Percentiles rank a stretch among this genome's conserved stretches.
These are phyloP conservation scores for Sebastes cheni DNA, from an alignment of 2,797 vertebrate genomes.

Conservation along the genomic window DNA sequence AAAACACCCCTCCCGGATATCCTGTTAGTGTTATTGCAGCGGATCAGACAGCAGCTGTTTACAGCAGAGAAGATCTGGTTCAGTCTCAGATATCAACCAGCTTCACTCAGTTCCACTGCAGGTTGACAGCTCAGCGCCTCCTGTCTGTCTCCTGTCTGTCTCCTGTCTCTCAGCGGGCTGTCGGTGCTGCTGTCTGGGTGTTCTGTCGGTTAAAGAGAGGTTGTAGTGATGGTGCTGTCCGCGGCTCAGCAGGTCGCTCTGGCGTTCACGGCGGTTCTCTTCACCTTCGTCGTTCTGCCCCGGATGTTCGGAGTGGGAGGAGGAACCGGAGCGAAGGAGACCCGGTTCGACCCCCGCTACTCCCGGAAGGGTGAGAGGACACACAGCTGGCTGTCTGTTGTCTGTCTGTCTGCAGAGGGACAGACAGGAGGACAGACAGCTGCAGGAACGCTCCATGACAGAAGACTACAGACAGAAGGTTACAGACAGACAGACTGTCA, in stretches of 20 bases:
- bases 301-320: constrained; percentile 80
- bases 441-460: too few species aligned
- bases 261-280: constrained; percentile 82
- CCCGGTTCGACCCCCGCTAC: constrained; percentile 70
- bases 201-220: too few species aligned
- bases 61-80: background rate
- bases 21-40: background rate
- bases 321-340: constrained; percentile 55
- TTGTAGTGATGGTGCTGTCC: constrained; percentile 79
- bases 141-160: fast-evolving
- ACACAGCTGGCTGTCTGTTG: too few species aligned
- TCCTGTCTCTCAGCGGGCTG: too few species aligned
- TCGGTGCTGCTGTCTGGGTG: background rate
- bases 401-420: too few species aligned
- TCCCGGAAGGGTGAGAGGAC: constrained; percentile 70
- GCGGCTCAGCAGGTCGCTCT: constrained; percentile 82
- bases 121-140: too few species aligned
- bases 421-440: too few species aligned
- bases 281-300: constrained; percentile 85
- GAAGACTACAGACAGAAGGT: too few species aligned
- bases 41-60: constrained; percentile 8
- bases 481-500: too few species aligned
- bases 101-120: fast-evolving
- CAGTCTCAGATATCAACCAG: background rate
- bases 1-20: constrained; percentile 20